Evolutionary conservation across 1,140 invertebrate species (phyloP), one percentile per base, ranked within the genome.

Genomic region (Gonioctena quinquepunctata): DNA sequence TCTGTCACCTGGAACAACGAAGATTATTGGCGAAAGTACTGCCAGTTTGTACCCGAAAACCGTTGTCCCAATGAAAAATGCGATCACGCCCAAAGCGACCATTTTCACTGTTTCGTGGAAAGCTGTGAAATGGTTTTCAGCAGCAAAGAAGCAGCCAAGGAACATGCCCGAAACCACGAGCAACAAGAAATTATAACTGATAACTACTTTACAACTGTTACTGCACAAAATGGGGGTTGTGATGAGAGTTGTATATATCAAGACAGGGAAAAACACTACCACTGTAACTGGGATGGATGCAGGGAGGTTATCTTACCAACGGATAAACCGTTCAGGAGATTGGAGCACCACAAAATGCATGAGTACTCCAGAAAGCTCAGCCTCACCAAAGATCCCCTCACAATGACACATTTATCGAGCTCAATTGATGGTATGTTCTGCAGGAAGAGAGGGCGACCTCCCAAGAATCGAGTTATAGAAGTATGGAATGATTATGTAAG

Each of bases 321-420:
- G 11, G 95, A 96, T 76, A 93, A 93, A 76, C 91, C 93, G 0
- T 96, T 96, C 83, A 87, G 91, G 64, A 85, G 94, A 72, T 85
- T 97, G 4, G 94, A 98, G 74, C 96, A 98, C 82, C 95, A 95
- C 80, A 92, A 94, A 74, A 93, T 94, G 75, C 96, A 97, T 79
- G 94, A 83, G 68, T 88, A 87, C 77, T 85, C 86, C 11, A 84
- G 84, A 21, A 86, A 87, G 73, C 82, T 89, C 71, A 89, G 84
- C 68, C 79, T 87, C 50, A 85, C 85, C 50, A 86, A 84, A 74
- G 84, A 85, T 72, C 83, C 83, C 33, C 84, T 87, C 62, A 87
- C 86, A 66, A 87, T 88, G 75, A 89, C 91, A 0, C 90, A 91
- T 75, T 83, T 91, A 16, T 87, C 89, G 2, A 93, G 91, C 23